Base-by-base conservation (phyloP, 1,140 invertebrate species). In the Temnothorax nylanderi region DNA sequence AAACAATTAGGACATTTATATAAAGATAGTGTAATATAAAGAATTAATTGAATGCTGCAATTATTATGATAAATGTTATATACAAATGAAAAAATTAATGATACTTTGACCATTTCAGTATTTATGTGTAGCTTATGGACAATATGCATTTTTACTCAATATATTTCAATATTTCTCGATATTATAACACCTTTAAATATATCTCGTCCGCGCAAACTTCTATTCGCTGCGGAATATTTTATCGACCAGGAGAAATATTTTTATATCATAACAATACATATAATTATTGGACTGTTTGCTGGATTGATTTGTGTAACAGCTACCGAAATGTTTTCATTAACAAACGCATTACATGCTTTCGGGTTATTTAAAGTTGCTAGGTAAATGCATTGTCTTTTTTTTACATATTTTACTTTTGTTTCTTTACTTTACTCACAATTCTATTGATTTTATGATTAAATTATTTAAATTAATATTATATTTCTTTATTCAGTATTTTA, bases 241-340 rank as follows among this genome's bases (percentile, higher is more conserved):
- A 67, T 91, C 3, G 76, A 90, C 58, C 10, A 80, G 11, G 64
- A 91, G 11, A 89, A 87, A 71, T 90, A 90, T 44, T 91, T 89
- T 86, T 67, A 71, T 34, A 77, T 81, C 2, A 10, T 89, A n/a
- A 13, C 85, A 5, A 62, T 88, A 21, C 85, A 90, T 5, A 56
- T 72, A 7, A n/a, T 54, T 54, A 71, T 89, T 34, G 87, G 60
- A 26, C 21, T 87, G 2, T 0, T 87, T 18, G 7, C 62, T 34
- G 60, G 65, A 65, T 26, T 60, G 0, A 88, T 71, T 0, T 58
- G 86, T 56, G 49, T 74, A 51, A 18, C 88, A 77, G 91, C 87
- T n/a, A 87, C 90, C 16, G 72, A 85, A 77, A n/a, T 72, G 1
- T 75, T 77, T 13, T 11, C 60, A 21, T 51, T 85, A 44, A 10